A percentile compares a stretch with the other conserved stretches of the same genome.
These are phyloP conservation scores for Gila orcuttii DNA, from an alignment of 2,113 vertebrate species.

Conservation along the genomic window DNA sequence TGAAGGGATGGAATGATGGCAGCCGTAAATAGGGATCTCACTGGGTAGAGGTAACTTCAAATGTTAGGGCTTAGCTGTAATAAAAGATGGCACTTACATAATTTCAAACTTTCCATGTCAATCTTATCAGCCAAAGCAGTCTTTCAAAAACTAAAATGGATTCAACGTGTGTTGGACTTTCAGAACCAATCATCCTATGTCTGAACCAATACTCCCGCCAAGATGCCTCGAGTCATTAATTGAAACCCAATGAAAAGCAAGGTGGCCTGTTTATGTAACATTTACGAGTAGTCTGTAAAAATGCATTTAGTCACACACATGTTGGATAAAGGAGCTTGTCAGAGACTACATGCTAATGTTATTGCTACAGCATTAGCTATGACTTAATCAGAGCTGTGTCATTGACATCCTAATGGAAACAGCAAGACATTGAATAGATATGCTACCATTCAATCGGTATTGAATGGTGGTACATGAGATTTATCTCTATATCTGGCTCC, in stretches of 20 bases:
- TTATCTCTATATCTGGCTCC: neutral
- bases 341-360: conserved; percentile 12
- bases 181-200: conserved; percentile 50
- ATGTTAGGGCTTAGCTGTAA: conserved; percentile 62
- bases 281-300: conserved; percentile 14
- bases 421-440: conserved; percentile 13
- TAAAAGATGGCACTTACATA: conserved; percentile 44
- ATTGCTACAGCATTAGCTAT: neutral
- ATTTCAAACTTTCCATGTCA: conserved; percentile 50
- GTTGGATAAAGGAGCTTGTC: conserved; percentile 18
- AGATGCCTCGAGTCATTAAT: conserved; percentile 44
- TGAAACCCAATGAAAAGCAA: conserved; percentile 23
- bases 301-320: conserved; percentile 46
- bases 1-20: neutral
- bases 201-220: conserved; percentile 45
- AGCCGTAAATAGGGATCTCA: neutral
- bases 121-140: conserved; percentile 39
- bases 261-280: conserved; percentile 27
- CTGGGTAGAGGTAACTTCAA: neutral
- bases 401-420: neutral
- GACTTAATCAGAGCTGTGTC: neutral
- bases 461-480: neutral
- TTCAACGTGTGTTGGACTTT: conserved; percentile 40
- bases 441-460: conserved; percentile 6
- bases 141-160: conserved; percentile 49